phyloP scores from a whole-genome alignment of 2,888 invertebrate species.

The Antitype chi region DNA sequence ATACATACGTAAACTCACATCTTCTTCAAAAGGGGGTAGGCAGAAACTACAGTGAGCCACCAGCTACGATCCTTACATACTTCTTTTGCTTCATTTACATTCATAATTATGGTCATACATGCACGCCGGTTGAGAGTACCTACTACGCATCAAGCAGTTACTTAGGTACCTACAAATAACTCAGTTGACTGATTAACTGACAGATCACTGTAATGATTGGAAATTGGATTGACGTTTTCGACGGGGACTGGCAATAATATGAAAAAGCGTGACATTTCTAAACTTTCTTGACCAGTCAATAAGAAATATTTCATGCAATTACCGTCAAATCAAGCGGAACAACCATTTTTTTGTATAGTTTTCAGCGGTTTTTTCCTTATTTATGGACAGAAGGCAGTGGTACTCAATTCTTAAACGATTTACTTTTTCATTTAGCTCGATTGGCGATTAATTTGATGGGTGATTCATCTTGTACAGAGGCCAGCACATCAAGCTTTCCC shows the following conservation, averaged over 20 bases:
- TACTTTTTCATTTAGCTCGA: neutral
- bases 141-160: no score
- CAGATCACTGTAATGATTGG: neutral
- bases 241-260: neutral
- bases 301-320: constrained; percentile 46
- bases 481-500: no score
- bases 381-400: neutral
- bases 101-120: no score
- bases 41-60: no score
- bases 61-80: no score
- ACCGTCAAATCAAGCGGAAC: constrained; percentile 40
- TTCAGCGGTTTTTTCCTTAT: constrained; percentile 31
- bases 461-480: neutral
- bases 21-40: no score
- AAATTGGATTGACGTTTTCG: constrained; percentile 10
- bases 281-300: constrained; percentile 49
- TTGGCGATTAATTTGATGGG: constrained; percentile 1
- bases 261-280: constrained; percentile 43
- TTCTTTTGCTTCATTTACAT: no score
- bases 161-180: no score
- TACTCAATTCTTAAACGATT: constrained; percentile 9
- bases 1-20: no score
- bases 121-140: no score
- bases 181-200: neutral
- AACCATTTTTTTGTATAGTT: constrained; percentile 9